These are phyloP conservation scores for Myzus persicae DNA, from an alignment of 1,140 invertebrate species.

Conservation along the genomic window DNA sequence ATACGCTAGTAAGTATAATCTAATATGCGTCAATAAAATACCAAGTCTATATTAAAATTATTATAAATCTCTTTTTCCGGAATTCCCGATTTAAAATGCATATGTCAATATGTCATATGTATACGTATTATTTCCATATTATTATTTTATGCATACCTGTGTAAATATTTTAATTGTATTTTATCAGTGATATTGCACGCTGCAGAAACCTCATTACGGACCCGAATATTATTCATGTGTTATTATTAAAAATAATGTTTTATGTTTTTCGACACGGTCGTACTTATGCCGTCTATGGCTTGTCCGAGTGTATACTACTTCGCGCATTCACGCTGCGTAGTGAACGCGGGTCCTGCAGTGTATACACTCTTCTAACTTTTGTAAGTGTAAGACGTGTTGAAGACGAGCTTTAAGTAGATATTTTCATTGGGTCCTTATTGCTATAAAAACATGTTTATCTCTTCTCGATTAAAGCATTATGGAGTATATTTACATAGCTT, in stretches of 20 bases:
- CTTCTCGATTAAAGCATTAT: background rate
- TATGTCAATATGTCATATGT: background rate
- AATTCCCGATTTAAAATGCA: background rate
- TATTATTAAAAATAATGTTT: background rate
- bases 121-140: background rate
- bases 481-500: too few species aligned
- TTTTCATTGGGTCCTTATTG: background rate
- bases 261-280: background rate
- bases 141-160: background rate
- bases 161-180: background rate
- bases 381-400: background rate
- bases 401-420: background rate
- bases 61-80: background rate
- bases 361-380: background rate
- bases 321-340: too few species aligned
- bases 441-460: background rate
- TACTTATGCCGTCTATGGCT: background rate
- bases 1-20: background rate
- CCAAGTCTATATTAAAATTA: background rate
- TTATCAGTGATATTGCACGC: background rate
- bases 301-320: background rate
- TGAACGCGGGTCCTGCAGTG: background rate
- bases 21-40: background rate
- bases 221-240: background rate
- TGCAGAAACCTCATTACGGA: background rate